Percentiles rank a stretch among this genome's conserved stretches.
phyloP scores from a whole-genome alignment of 2,113 vertebrate genomes.

The Crotalus viridis region DNA sequence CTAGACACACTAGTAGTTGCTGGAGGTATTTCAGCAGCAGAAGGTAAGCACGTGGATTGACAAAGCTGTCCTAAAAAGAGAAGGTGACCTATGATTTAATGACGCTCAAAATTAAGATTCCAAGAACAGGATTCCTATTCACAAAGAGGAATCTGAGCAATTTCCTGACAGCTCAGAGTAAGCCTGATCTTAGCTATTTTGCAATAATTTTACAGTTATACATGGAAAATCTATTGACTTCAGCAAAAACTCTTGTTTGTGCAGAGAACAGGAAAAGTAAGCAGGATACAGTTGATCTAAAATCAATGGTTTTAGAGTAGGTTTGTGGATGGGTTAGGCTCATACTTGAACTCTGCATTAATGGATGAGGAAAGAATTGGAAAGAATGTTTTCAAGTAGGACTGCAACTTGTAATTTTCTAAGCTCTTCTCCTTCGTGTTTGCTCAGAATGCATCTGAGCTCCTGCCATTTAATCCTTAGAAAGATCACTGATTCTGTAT shows the following conservation, averaged over 20 bases:
- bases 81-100: rapidly evolving
- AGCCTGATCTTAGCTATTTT: not conserved
- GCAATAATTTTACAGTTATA: not conserved
- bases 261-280: not conserved
- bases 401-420: not conserved
- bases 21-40: not conserved
- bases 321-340: not conserved
- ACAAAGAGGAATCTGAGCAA: not conserved
- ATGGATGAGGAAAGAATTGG: not conserved
- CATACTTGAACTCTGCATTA: not conserved
- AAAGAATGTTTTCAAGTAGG: not conserved
- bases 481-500: not conserved
- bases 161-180: constrained; percentile 1
- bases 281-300: not conserved
- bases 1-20: not conserved
- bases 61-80: constrained; percentile 32
- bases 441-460: not conserved
- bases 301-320: not conserved
- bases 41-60: not conserved
- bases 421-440: not conserved
- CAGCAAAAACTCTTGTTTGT: not conserved
- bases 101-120: not conserved
- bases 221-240: constrained; percentile 24
- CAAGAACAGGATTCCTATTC: not conserved
- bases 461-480: not conserved